Evolutionary conservation across 2,888 invertebrate species (phyloP), one percentile per base, ranked within the genome.

Genomic region (Dioctria rufipes): DNA sequence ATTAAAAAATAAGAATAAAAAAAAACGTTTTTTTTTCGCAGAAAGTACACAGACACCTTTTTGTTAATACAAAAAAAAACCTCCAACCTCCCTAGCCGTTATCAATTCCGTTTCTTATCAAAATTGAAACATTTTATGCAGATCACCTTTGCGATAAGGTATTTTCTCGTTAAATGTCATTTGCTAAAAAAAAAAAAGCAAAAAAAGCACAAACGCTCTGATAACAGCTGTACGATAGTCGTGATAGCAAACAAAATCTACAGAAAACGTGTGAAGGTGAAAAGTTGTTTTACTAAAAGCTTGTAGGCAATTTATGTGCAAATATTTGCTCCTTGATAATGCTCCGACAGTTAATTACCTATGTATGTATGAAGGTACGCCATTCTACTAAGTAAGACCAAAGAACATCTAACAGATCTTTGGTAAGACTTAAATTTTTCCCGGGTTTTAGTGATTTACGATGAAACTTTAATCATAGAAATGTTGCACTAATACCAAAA

Each of bases 311-410:
- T n/a, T 54, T 54, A 54, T 11, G 54, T 11, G 11, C 54, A 54
- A 54, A 54, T 54, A 54, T 54, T 8, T 54, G 54, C n/a, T 11
- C 54, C 11, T 54, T 54, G 54, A 54, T 54, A 54, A 54, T n/a
- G 6, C 54, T 3, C 54, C 54, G 11, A 54, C 11, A 46, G 46
- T 25, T 25, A 25, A 25, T 25, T 25, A 25, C 25, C 25, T 25
- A 25, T 25, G 25, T 25, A 25, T n/a, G 25, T 25, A 25, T 25
- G 25, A 25, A 25, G 25, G 25, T 25, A 25, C 25, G 25, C 25
- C 25, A 25, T 25, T 25, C 25, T 25, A 25, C 25, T 25, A 25
- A 25, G 25, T 25, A 25, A 25, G 25, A 25, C 25, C 25, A 25
- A 25, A 25, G 25, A 25, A 25, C 25, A 25, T 25, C 25, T 25